Base-by-base conservation (phyloP, 1,140 invertebrate species). In the Pseudomyrmex gracilis region DNA sequence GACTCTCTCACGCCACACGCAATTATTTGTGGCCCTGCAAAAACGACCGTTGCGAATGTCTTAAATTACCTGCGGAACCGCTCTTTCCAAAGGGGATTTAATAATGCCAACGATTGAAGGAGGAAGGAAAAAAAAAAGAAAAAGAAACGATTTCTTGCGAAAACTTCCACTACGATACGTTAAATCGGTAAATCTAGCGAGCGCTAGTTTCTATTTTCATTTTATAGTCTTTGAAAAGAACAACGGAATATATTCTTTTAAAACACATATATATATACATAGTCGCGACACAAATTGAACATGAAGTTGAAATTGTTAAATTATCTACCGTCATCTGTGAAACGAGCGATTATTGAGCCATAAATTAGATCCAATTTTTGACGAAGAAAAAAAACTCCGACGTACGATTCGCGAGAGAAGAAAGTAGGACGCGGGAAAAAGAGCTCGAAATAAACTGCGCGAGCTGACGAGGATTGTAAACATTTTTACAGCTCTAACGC, bases 401-500 rank as follows among this genome's bases (percentile, higher is more conserved):
- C 34, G 2, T 8, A 10, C 43, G 12, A 68, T 24, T 13, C 10
- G 17, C 13, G 43, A 49, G 45, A 61, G 71, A 49, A 24, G 68
- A 87, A 57, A 60, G 53, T 55, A 13, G 49, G 55, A 47, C 13
- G 17, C 2, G 12, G 34, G 7, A 57, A 70, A 17, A 22, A 34
- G 15, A 47, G 7, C 53, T 63, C 22, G 34, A 90, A 83, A 53
- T 83, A 82, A 88, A 85, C 34, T 34, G 0, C 34, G 34, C 34
- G 34, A 91, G 80, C 63, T 49, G 83, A 84, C 68, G 83, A 84
- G 86, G 88, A 90, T 83, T 89, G 91, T 92, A 92, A 92, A 90
- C 34, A 88, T 85, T 90, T 92, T 92, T 92, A 90, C 83, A 73
- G 61, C 85, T 47, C 51, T 34, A 34, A 34, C 68, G 60, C 68